Percentiles rank a stretch among this genome's conserved stretches.
These are phyloP conservation scores for Catostylus mosaicus DNA, from an alignment of 30 jellyfish, hydroid and myxozoan species.

Conservation along the genomic window DNA sequence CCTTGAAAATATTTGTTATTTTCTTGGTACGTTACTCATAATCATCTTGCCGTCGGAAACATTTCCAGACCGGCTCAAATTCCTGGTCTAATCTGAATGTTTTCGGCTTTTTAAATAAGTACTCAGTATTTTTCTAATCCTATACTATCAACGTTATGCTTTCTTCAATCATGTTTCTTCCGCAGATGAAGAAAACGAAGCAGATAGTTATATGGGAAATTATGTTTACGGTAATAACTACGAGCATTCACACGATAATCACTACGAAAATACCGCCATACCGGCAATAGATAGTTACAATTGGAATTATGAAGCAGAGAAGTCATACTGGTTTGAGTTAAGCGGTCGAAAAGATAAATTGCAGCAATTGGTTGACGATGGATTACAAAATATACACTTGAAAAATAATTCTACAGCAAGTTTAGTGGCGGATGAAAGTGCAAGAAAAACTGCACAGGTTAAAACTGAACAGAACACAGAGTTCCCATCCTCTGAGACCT, in stretches of 20 bases:
- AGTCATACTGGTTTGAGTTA: slow-evolving; percentile 93
- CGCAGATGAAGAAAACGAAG: slow-evolving; percentile 26
- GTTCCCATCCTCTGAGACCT: slow-evolving; percentile 19
- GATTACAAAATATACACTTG: slow-evolving; percentile 22
- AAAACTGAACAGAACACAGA: slow-evolving; percentile 9
- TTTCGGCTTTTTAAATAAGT: no score
- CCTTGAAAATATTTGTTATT: no score
- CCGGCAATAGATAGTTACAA: slow-evolving; percentile 7
- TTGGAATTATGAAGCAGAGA: slow-evolving; percentile 93
- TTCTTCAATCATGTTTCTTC: background rate
- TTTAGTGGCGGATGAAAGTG: background rate
- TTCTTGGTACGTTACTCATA: no score
- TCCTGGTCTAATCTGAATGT: no score
- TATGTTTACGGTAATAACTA: background rate
- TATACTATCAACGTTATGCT: no score
- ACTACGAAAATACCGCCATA: background rate
- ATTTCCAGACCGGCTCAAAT: no score
- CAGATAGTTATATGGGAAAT: slow-evolving; percentile 21
- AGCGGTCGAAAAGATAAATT: slow-evolving; percentile 34
- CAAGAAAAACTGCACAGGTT: background rate
- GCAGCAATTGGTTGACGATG: slow-evolving; percentile 4
- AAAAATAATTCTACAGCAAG: slow-evolving; percentile 10
- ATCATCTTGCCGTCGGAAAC: no score
- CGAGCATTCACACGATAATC: background rate
- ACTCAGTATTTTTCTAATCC: no score